phyloP scores from a whole-genome alignment of 2,888 invertebrate species.

The Lamproptera curius region DNA sequence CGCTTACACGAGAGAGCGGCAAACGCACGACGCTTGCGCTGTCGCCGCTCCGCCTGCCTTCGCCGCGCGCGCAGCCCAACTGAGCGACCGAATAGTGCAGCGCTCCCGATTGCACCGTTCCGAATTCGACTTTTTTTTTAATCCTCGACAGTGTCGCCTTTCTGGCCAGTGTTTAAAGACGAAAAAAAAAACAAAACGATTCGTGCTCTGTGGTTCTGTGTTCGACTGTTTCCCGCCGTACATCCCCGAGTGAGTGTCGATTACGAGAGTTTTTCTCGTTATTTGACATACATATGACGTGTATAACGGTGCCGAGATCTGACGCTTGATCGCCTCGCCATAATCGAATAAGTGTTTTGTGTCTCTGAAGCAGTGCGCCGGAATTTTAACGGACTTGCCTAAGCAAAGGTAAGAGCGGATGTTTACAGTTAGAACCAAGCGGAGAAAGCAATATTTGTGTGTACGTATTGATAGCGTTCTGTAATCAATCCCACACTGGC shows the following conservation, averaged over 20 bases:
- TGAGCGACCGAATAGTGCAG: slow-evolving; percentile 20
- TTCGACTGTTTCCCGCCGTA: slow-evolving; percentile 38
- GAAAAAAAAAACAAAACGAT: slow-evolving; percentile 34
- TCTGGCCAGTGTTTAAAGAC: slow-evolving; percentile 29
- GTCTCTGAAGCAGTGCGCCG: slow-evolving; percentile 65
- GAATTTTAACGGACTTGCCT: slow-evolving; percentile 76
- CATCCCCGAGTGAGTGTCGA: slow-evolving; percentile 32
- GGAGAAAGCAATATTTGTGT: slow-evolving; percentile 36
- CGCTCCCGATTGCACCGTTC: slow-evolving; percentile 37
- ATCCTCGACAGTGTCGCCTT: slow-evolving; percentile 36
- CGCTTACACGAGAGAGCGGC: slow-evolving; percentile 62
- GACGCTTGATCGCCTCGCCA: slow-evolving; percentile 69
- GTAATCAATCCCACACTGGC: slow-evolving; percentile 24
- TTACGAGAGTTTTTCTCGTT: slow-evolving; percentile 60
- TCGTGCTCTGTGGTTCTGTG: slow-evolving; percentile 57
- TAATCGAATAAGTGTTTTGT: slow-evolving; percentile 69
- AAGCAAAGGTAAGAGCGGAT: slow-evolving; percentile 71
- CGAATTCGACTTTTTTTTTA: slow-evolving; percentile 33
- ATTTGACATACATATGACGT: slow-evolving; percentile 74
- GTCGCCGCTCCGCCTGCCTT: slow-evolving; percentile 25
- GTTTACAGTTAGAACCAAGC: slow-evolving; percentile 71
- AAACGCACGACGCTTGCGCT: slow-evolving; percentile 42
- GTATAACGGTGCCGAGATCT: slow-evolving; percentile 70
- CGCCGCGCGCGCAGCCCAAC: slow-evolving; percentile 43
- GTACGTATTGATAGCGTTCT: slow-evolving; percentile 36